These are phyloP conservation scores for Spea bombifrons DNA, from an alignment of 2,113 vertebrate genomes.

Conservation along the genomic window DNA sequence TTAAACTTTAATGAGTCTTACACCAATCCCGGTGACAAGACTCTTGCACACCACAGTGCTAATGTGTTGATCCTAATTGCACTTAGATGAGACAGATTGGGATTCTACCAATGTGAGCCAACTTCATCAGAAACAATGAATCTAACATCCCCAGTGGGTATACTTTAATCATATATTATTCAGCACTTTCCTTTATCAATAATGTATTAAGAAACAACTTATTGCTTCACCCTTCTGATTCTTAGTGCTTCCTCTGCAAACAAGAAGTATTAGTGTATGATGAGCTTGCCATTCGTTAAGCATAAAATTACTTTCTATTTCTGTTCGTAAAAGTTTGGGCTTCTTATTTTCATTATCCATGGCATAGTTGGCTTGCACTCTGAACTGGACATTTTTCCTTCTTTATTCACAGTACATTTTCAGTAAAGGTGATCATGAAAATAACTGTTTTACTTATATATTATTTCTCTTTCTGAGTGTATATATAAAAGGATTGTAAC, in stretches of 20 bases:
- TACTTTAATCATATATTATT: conserved; percentile 65
- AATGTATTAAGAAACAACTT: conserved; percentile 61
- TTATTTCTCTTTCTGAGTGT: too few species aligned
- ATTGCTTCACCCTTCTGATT: conserved; percentile 60
- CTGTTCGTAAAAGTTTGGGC: background rate
- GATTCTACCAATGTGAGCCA: conserved; percentile 54
- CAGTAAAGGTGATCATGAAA: too few species aligned
- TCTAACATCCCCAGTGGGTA: conserved; percentile 56
- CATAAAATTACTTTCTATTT: background rate
- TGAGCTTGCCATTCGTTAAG: background rate
- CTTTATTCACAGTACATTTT: too few species aligned
- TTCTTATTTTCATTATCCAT: background rate
- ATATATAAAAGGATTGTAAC: too few species aligned
- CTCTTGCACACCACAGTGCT: conserved; percentile 55
- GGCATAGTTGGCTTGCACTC: background rate
- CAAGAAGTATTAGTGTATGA: conserved; percentile 48
- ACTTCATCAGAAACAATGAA: conserved; percentile 59
- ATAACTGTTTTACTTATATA: too few species aligned
- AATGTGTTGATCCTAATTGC: conserved; percentile 62
- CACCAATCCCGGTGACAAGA: conserved; percentile 53
- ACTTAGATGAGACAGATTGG: conserved; percentile 55
- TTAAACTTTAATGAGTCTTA: conserved; percentile 68
- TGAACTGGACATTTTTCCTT: background rate
- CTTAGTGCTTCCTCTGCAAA: conserved; percentile 54
- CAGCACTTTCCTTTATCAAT: conserved; percentile 66